A percentile compares a stretch with the other conserved stretches of the same genome.
These are phyloP conservation scores for Argyra leucocephala DNA, from an alignment of 2,888 invertebrate species.

Conservation along the genomic window DNA sequence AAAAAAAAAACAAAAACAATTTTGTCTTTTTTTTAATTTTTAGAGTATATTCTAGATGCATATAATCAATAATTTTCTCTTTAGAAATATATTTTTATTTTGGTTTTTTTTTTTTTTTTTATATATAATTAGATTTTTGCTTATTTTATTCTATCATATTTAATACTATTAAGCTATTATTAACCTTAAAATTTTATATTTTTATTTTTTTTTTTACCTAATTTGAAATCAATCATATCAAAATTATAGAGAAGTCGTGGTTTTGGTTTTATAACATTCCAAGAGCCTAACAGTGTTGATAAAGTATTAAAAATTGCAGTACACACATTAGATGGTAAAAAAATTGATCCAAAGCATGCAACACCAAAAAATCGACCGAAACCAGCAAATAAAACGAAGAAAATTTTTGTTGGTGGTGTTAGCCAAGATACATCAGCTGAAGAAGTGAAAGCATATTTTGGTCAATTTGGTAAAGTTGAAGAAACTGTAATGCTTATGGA, in stretches of 20 bases:
- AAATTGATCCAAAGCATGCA: conserved; percentile 89
- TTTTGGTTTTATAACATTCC: conserved; percentile 86
- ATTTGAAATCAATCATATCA: neutral
- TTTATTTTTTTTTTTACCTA: no score
- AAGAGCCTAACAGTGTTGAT: conserved; percentile 81
- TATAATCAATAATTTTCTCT: neutral
- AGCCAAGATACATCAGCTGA: conserved; percentile 86
- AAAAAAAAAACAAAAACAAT: no score
- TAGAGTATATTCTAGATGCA: neutral
- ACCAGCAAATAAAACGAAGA: conserved; percentile 77
- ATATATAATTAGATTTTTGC: conserved; percentile 11
- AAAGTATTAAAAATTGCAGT: conserved; percentile 83
- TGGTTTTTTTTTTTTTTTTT: neutral
- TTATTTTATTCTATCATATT: neutral
- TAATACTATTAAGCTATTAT: conserved; percentile 4
- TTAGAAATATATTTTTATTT: neutral
- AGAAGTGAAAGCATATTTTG: conserved; percentile 82
- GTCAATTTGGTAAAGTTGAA: conserved; percentile 80
- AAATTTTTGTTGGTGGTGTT: conserved; percentile 86
- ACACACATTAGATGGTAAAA: conserved; percentile 84
- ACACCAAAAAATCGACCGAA: conserved; percentile 83
- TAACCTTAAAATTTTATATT: neutral
- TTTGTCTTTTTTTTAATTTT: neutral
- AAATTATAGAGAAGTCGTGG: conserved; percentile 79
- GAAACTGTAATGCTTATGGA: conserved; percentile 92